Base-by-base conservation (phyloP, 2,888 invertebrate genomes). In the Xiphydria camelus region DNA sequence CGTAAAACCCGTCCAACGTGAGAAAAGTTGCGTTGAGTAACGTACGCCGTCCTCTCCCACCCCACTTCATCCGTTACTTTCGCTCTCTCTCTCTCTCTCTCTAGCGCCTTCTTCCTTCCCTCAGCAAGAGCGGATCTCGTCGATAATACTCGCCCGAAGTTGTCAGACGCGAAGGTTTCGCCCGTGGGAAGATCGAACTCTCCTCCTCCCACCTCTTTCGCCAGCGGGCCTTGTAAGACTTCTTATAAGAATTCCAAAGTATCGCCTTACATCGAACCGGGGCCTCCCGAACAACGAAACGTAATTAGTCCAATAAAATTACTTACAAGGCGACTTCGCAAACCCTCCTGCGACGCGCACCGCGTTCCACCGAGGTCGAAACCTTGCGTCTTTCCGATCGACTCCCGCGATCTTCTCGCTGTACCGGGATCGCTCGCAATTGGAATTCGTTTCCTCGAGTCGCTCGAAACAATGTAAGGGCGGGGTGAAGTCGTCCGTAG, bases 231-330 rank as follows among this genome's bases (percentile, higher is more conserved):
- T 22, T 41, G 32, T 59, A 58, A 37, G 66, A 63, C 56, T 66
- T 66, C 66, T 57, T 55, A 52, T 57, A 56, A 61, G 64, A 64
- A 64, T 64, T 62, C 55, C 52, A 51, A 26, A 52, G 40, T 57
- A 60, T 63, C 61, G 45, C 31, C 51, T 61, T 61, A 57, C 60
- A 45, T 45, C 29, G 35, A 47, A 41, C 40, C 38, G 6, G 41
- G 33, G n/a, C n/a, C 15, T 10, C 43, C 22, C 36, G 44, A 36
- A 32, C 25, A 38, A 36, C 26, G 20, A 35, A 18, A 26, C 15
- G n/a, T 18, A 21, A 20, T 29, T 9, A 10, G 29, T 29, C 12
- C 29, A 29, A 40, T 31, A 40, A 14, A 40, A 20, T 26, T 39
- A 17, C 12, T 25, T 39, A 17, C 29, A 32, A 29, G 18, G 32